A percentile compares a stretch with the other conserved stretches of the same genome.
These are phyloP conservation scores for Micromesistius poutassou DNA, from an alignment of 2,797 vertebrate genomes.

Conservation along the genomic window DNA sequence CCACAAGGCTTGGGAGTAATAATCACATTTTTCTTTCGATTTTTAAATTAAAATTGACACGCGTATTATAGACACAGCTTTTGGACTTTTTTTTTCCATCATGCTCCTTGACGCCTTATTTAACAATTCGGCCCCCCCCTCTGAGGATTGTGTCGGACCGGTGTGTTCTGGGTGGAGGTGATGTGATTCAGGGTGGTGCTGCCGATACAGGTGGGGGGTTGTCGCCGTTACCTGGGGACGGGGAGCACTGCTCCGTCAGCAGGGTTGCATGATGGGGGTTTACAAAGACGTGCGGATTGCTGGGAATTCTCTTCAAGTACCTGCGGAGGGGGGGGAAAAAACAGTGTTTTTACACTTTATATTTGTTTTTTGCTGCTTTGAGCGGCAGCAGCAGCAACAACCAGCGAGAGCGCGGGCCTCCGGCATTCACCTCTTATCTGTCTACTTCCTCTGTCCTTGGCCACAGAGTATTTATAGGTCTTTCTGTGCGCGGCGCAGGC, in stretches of 20 bases:
- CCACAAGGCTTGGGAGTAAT: no score
- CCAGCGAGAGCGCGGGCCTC: background rate
- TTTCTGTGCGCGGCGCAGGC: background rate
- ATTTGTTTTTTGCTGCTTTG: background rate
- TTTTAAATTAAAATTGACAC: background rate
- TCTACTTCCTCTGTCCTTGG: background rate
- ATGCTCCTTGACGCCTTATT: background rate
- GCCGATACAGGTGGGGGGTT: background rate
- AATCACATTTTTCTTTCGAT: no score
- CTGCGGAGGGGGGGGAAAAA: background rate
- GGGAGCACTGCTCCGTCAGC: background rate
- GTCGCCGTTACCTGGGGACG: background rate
- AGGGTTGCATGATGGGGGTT: background rate
- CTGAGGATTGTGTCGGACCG: background rate
- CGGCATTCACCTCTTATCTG: background rate
- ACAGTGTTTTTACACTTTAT: background rate
- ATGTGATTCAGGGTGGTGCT: background rate
- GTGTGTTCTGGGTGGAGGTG: background rate
- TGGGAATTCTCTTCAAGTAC: background rate
- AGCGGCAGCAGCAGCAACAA: background rate
- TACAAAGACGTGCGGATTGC: background rate
- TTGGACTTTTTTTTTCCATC: no score
- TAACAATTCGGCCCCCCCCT: background rate
- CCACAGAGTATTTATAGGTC: constrained; percentile 1
- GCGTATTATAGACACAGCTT: no score